phyloP scores from a whole-genome alignment of 2,797 vertebrate genomes.

The Phrynocephalus guinanensis region DNA sequence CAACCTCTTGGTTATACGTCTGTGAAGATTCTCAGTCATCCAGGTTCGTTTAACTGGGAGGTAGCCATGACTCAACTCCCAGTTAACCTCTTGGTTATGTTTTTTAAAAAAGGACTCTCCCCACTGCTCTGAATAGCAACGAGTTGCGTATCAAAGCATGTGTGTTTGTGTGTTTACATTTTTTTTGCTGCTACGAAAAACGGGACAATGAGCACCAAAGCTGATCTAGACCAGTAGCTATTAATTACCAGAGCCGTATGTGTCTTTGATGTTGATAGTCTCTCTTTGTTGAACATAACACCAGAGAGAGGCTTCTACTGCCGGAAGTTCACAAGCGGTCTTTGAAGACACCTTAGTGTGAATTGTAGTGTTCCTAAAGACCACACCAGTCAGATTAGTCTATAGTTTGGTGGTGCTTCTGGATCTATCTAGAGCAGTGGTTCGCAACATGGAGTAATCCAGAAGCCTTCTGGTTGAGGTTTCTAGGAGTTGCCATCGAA shows the following conservation, averaged over 20 bases:
- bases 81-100: not conserved
- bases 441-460: too few relatives aligned
- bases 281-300: not conserved
- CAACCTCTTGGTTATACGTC: not conserved
- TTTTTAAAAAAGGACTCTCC: not conserved
- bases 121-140: not conserved
- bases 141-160: not conserved
- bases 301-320: not conserved
- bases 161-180: not conserved
- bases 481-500: too few relatives aligned
- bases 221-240: not conserved
- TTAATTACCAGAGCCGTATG: too few relatives aligned
- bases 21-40: too few relatives aligned
- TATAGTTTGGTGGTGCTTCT: too few relatives aligned
- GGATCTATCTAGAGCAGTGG: too few relatives aligned
- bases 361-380: too few relatives aligned
- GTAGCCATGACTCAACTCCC: too few relatives aligned
- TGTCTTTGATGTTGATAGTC: not conserved
- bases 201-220: not conserved
- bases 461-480: too few relatives aligned
- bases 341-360: not conserved
- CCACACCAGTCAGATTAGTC: too few relatives aligned
- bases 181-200: not conserved
- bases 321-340: not conserved
- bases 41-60: too few relatives aligned